phyloP scores from a whole-genome alignment of 2,113 vertebrate genomes.

The Nothocercus nigrocapillus region DNA sequence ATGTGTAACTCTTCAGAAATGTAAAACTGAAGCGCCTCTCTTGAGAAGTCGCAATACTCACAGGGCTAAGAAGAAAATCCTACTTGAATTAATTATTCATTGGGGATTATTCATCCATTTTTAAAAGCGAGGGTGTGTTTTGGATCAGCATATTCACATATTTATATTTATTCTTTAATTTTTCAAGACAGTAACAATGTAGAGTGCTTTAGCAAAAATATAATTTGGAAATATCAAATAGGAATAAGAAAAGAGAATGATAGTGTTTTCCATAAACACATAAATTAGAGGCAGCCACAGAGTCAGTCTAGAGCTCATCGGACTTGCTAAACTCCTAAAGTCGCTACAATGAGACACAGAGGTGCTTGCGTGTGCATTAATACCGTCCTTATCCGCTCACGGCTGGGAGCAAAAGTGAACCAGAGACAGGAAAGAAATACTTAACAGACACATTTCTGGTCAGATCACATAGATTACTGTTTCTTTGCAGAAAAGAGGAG shows the following conservation, averaged over 20 bases:
- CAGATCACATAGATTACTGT: neutral
- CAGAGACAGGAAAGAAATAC: neutral
- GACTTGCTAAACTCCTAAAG: neutral
- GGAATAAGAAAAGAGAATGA: neutral
- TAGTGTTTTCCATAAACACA: neutral
- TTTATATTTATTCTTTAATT: neutral
- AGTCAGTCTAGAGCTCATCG: neutral
- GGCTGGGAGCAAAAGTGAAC: neutral
- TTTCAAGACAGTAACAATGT: neutral
- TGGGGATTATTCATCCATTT: neutral
- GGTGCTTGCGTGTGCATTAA: neutral
- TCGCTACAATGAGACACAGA: neutral
- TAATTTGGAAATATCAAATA: neutral
- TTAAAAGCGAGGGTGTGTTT: neutral
- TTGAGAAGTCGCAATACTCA: neutral
- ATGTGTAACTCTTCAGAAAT: constrained; percentile 1
- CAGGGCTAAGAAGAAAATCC: neutral
- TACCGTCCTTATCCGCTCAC: neutral
- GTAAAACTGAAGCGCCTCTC: neutral
- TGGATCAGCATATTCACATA: neutral
- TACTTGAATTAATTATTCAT: constrained; percentile 27
- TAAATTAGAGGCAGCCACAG: neutral
- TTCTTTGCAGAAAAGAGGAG: neutral
- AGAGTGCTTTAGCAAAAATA: neutral
- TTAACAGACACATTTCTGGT: neutral